These are phyloP conservation scores for Acronicta psi DNA, from an alignment of 2,888 invertebrate species.

Conservation along the genomic window DNA sequence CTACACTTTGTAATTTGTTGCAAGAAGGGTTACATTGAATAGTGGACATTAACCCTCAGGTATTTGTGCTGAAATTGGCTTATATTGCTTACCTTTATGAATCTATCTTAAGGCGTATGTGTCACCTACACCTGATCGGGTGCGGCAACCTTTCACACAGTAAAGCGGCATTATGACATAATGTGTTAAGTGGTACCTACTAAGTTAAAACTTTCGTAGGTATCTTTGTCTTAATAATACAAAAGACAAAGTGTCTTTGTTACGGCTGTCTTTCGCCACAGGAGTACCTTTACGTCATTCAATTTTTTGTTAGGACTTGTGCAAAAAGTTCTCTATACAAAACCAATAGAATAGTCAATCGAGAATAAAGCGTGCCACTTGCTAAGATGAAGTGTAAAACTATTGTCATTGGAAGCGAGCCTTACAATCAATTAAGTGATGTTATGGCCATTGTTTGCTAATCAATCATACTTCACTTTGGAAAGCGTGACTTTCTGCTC, in stretches of 20 bases:
- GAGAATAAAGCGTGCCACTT: constrained; percentile 19
- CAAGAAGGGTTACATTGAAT: no score
- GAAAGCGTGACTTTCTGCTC: constrained; percentile 25
- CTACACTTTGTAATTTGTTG: no score
- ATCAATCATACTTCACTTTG: constrained; percentile 12
- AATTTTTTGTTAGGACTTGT: constrained; percentile 25
- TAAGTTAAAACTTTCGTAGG: constrained; percentile 32
- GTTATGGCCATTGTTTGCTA: constrained; percentile 18
- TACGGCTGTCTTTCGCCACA: constrained; percentile 34
- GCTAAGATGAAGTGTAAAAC: constrained; percentile 39
- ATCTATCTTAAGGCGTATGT: no score
- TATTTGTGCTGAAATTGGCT: neutral
- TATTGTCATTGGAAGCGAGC: constrained; percentile 42
- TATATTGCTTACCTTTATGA: no score
- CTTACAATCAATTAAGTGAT: constrained; percentile 33
- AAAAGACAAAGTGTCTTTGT: constrained; percentile 42
- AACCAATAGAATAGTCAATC: constrained; percentile 34
- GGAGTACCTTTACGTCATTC: constrained; percentile 38
- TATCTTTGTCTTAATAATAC: constrained; percentile 38
- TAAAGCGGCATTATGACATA: neutral
- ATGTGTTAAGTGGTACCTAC: constrained; percentile 3
- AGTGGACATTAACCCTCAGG: neutral
- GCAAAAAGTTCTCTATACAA: constrained; percentile 33
- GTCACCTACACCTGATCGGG: no score
- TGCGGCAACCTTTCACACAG: neutral